Conservation (phyloP, 2,113 vertebrate genomes). For the Cairina moschata region DNA sequence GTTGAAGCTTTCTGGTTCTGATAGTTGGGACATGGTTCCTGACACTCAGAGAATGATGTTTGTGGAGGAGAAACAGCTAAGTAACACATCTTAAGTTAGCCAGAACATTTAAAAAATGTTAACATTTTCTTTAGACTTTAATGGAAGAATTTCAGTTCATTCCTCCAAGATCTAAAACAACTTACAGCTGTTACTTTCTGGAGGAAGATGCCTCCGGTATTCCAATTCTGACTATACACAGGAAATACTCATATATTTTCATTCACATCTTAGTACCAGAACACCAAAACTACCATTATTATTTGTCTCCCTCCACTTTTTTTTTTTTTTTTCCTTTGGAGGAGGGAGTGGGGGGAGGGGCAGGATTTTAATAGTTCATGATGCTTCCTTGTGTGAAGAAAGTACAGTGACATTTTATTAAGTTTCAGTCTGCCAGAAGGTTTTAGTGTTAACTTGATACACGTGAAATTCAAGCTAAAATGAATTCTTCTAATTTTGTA, state of each 20-base stretch:
- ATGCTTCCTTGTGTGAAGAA: neutral
- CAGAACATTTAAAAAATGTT: neutral
- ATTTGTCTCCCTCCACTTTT: neutral
- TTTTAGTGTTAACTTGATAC: neutral
- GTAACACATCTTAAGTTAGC: neutral
- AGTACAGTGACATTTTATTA: neutral
- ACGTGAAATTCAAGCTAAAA: neutral
- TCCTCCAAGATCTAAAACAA: conserved; percentile 5
- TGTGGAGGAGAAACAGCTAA: neutral
- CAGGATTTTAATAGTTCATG: neutral
- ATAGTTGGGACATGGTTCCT: neutral
- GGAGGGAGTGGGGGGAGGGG: too few relatives aligned
- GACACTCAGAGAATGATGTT: neutral
- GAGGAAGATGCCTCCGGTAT: neutral
- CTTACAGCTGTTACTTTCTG: conserved; percentile 8
- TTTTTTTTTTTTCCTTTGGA: too few relatives aligned
- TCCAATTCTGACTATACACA: too few relatives aligned
- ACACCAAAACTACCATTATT: neutral
- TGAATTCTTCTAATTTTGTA: neutral
- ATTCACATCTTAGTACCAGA: neutral
- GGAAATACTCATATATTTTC: neutral
- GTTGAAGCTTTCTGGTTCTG: neutral
- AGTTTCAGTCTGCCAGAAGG: neutral
- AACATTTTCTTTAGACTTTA: conserved; percentile 4
- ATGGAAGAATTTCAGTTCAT: conserved; percentile 3